Base-by-base conservation (phyloP, 2,797 vertebrate genomes). In the Schizothorax lantsangensis region DNA sequence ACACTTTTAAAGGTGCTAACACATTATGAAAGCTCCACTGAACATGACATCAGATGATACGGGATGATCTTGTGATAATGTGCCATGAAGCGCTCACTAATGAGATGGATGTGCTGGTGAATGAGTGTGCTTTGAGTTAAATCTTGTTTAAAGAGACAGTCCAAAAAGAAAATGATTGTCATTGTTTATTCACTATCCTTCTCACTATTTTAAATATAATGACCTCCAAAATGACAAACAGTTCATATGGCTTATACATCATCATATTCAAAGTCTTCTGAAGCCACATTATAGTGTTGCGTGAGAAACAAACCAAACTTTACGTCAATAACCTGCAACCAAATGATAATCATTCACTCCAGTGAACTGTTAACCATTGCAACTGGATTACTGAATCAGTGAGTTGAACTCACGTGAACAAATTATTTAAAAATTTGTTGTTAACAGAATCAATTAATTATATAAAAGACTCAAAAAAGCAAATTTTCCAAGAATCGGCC, bases 11-110 rank as follows among this genome's bases (percentile, higher is more conserved):
- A 69, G 40, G 9, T 80, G 47, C 6, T 10, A 75, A 66, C 38
- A 6, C 19, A 19, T 71, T 62, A 45, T 47, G 77, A 85, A 36
- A 72, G 40, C 9, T 10, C 57, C 43, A 23, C 40, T 86, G 40
- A 86, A 86, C 71, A n/a, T 52, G 79, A 36, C 40, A 74, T 64
- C 11, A 47, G 57, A 66, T 71, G 64, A 85, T 86, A 74, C 33
- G 43, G 69, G 12, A 66, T 14, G 30, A 81, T 81, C 84, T 81
- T 86, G 84, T 81, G 84, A 86, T 86, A 38, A 40, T 81, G 54
- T 72, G 78, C 68, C 79, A 66, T 81, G 78, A 74, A 72, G 23
- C 7, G 12, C 43, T 81, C 78, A 40, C 78, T 52, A 81, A 86
- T 74, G 54, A 74, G 40, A 85, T 36, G 17, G 23, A 72, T 57